These are phyloP conservation scores for Yponomeuta plumbellus DNA, from an alignment of 2,888 invertebrate species.

Conservation along the genomic window DNA sequence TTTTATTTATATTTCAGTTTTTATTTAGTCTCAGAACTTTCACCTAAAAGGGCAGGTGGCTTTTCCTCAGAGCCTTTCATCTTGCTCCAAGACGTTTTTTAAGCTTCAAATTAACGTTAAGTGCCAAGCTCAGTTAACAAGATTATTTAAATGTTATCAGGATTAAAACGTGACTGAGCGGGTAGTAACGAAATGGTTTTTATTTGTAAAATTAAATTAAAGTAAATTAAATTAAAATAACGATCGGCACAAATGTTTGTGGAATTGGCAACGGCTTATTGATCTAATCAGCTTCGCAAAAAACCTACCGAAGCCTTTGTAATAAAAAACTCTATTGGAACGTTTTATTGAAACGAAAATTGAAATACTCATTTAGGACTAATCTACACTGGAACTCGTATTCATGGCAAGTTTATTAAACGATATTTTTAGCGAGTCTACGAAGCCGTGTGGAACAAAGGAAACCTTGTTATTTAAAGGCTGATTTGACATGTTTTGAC, in stretches of 20 bases:
- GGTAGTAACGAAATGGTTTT: neutral
- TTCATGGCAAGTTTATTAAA: too few relatives aligned
- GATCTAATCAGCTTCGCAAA: neutral
- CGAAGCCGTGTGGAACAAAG: too few relatives aligned
- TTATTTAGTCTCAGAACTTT: neutral
- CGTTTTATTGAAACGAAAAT: neutral
- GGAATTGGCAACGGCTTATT: neutral
- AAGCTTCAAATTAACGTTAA: neutral
- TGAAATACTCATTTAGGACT: neutral
- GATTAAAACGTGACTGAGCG: neutral
- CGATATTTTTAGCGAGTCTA: too few relatives aligned
- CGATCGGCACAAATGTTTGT: neutral
- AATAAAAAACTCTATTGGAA: neutral
- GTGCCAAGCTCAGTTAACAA: constrained; percentile 1
- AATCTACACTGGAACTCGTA: too few relatives aligned
- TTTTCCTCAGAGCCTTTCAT: neutral
- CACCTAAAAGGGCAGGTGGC: neutral
- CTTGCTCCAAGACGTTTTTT: neutral
- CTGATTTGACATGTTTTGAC: too few relatives aligned
- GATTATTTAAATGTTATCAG: constrained; percentile 1
- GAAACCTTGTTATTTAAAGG: too few relatives aligned
- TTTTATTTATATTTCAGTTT: neutral
- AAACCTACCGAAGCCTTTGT: neutral
- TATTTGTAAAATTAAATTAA: neutral
- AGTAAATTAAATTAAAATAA: neutral